Evolutionary conservation across 2,113 vertebrate genomes (phyloP), one percentile per base, ranked within the genome.

Genomic region (Saccopteryx bilineata): DNA sequence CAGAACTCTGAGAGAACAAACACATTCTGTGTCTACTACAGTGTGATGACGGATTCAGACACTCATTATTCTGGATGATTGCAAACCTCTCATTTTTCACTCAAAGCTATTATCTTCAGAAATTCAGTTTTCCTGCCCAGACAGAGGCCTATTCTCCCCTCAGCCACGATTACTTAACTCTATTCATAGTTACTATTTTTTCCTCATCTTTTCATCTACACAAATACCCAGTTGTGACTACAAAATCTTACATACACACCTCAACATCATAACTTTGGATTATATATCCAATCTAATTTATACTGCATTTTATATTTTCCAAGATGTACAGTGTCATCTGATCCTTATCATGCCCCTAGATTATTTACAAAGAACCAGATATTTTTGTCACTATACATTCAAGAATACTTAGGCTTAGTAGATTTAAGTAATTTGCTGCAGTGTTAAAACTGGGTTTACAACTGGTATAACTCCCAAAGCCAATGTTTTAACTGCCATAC

Each of bases 61-160:
- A 61, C 69, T 87, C 79, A 75, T 79, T 86, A 87, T 85, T 76
- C 85, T 63, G 23, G 79, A 65, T 71, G 76, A 92, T 87, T 71
- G 74, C 54, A 92, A 94, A 89, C 48, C 26, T 93, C 75, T 86
- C 87, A 60, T 94, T 95, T 92, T 79, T 93, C 81, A 92, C 69
- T 90, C 68, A 78, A 90, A 69, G 52, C 52, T 88, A 52, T 94
- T 90, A 90, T 96, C 86, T 90, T 66, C 52, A 80, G 66, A 94
- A 96, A 87, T 78, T 71, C 46, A 9, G 11, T 90, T 92, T 87
- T 87, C 90, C 31, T 87, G 80, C 78, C 75, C 90, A 72, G 91
- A 95, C 88, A 82, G 48, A 93, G 24, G 71, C 39, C 61, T 72
- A 6, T 13, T 18, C 52, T 68, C 48, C 11, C 31, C 15, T 94